These are phyloP conservation scores for Physella acuta DNA, from an alignment of 1,140 invertebrate genomes.

Conservation along the genomic window DNA sequence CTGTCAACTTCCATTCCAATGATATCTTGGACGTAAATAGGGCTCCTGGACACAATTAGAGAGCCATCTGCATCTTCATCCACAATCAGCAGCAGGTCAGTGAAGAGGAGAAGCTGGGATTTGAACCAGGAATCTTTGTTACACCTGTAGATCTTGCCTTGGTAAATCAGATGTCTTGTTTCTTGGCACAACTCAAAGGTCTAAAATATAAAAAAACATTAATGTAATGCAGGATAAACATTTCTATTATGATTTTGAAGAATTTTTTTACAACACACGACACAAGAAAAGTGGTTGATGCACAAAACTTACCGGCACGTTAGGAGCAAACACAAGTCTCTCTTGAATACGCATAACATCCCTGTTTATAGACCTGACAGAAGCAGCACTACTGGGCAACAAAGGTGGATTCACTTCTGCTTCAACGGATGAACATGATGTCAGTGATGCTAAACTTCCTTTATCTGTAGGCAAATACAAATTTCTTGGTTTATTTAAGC, in stretches of 20 bases:
- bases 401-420: conserved; percentile 4
- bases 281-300: too few relatives aligned
- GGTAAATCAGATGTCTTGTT: conserved; percentile 50
- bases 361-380: conserved; percentile 36
- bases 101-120: conserved; percentile 45
- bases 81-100: conserved; percentile 45
- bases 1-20: conserved; percentile 42
- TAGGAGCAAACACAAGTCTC: conserved; percentile 44
- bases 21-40: conserved; percentile 38
- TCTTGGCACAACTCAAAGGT: conserved; percentile 49
- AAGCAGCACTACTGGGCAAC: conserved; percentile 7
- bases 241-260: too few relatives aligned
- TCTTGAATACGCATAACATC: conserved; percentile 50
- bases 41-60: conserved; percentile 39
- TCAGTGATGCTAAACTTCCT: conserved; percentile 33
- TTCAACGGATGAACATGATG: conserved; percentile 30
- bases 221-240: too few relatives aligned
- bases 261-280: too few relatives aligned
- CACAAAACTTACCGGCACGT: conserved; percentile 40
- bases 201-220: conserved; percentile 32
- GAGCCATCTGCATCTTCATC: conserved; percentile 39
- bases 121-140: conserved; percentile 45
- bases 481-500: too few relatives aligned
- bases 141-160: conserved; percentile 46
- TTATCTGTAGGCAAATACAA: conserved; percentile 29